Evolutionary conservation across 2,888 invertebrate species (phyloP).

Genomic region (Platerodrilus igneus): DNA sequence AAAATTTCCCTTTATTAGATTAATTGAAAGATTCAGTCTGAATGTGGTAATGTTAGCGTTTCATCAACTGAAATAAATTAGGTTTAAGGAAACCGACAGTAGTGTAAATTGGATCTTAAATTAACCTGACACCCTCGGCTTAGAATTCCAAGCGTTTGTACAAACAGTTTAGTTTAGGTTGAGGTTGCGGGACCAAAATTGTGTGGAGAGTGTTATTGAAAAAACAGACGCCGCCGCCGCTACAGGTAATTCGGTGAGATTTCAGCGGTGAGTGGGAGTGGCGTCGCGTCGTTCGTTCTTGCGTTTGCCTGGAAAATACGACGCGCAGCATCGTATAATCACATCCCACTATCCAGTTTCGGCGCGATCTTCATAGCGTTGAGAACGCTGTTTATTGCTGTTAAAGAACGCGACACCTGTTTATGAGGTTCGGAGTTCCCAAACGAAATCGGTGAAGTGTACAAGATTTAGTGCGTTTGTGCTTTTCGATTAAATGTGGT

Average conservation of each 20-base stretch:
- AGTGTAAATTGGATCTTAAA: conserved; percentile 28
- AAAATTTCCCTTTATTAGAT: conserved; percentile 15
- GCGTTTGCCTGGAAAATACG: conserved; percentile 36
- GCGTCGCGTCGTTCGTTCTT: conserved; percentile 40
- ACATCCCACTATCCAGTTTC: conserved; percentile 43
- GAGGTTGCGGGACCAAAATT: conserved; percentile 26
- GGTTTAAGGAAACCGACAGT: conserved; percentile 19
- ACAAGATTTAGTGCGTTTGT: no score
- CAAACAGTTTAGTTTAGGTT: conserved; percentile 24
- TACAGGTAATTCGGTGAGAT: conserved; percentile 36
- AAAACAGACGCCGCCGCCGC: conserved; percentile 32
- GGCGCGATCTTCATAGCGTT: conserved; percentile 43
- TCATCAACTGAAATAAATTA: conserved; percentile 20
- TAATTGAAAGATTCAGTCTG: conserved; percentile 17
- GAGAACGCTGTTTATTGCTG: conserved; percentile 35
- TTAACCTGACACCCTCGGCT: conserved; percentile 28
- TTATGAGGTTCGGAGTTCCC: no score
- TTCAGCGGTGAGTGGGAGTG: conserved; percentile 43
- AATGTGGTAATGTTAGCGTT: conserved; percentile 16
- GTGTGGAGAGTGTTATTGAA: conserved; percentile 33
- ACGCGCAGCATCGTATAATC: conserved; percentile 42
- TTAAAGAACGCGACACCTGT: conserved; percentile 15
- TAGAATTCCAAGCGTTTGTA: conserved; percentile 28
- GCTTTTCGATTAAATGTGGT: no score
- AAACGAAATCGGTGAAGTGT: no score